Percentiles rank a stretch among this genome's conserved stretches.
phyloP scores from a whole-genome alignment of 2,888 invertebrate species.

The Zonitis immaculata region DNA sequence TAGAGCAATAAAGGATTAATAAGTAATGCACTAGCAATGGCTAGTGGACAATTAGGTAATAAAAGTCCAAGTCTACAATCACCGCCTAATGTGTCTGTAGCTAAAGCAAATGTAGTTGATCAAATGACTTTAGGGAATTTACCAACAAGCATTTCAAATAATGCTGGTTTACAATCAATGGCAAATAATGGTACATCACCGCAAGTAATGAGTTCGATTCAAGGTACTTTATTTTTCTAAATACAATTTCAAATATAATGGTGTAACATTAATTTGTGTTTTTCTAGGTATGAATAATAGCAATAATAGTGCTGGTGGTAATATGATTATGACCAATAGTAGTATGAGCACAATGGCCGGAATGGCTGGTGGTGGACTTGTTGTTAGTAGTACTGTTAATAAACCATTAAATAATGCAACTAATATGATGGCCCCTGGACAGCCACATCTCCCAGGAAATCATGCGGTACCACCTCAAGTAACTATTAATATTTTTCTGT shows the following conservation, averaged over 20 bases:
- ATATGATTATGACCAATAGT: slow-evolving; percentile 78
- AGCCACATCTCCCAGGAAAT: slow-evolving; percentile 41
- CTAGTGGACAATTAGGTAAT: slow-evolving; percentile 70
- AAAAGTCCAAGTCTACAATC: slow-evolving; percentile 83
- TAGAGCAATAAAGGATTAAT: slow-evolving; percentile 69
- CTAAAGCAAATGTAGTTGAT: slow-evolving; percentile 58
- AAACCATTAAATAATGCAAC: slow-evolving; percentile 58
- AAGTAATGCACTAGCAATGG: slow-evolving; percentile 66
- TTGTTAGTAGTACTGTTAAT: slow-evolving; percentile 70
- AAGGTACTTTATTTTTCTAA: slow-evolving; percentile 49
- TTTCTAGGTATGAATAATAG: slow-evolving; percentile 57
- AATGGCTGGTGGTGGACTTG: slow-evolving; percentile 70
- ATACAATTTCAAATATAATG: background rate
- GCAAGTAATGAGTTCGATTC: slow-evolving; percentile 69
- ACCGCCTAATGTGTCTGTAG: slow-evolving; percentile 76
- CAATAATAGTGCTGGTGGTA: slow-evolving; percentile 58
- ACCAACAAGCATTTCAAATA: slow-evolving; percentile 54
- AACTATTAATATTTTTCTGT: background rate
- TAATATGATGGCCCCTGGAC: slow-evolving; percentile 60
- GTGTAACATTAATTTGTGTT: background rate
- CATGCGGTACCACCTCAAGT: slow-evolving; percentile 41
- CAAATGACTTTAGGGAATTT: slow-evolving; percentile 58
- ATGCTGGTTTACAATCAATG: slow-evolving; percentile 50
- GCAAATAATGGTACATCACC: slow-evolving; percentile 66
- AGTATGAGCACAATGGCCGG: slow-evolving; percentile 62